phyloP scores from a whole-genome alignment of 1,140 invertebrate species.

The Drosophila lacertosa region DNA sequence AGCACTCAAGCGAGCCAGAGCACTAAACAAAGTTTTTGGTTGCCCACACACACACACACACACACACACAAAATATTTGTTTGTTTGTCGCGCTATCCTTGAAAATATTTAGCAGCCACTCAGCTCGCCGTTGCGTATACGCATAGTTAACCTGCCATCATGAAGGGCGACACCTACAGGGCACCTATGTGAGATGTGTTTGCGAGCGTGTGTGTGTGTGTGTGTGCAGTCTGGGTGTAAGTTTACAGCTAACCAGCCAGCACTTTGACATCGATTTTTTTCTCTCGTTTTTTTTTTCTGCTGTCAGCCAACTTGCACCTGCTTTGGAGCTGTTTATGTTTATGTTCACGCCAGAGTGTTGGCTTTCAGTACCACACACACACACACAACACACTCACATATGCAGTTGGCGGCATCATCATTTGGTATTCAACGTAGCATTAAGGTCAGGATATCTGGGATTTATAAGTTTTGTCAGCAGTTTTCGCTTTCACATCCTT shows the following conservation, averaged over 20 bases:
- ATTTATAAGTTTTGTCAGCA: conserved; percentile 81
- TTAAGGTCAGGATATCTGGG: conserved; percentile 82
- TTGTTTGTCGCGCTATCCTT: conserved; percentile 69
- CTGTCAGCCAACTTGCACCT: conserved; percentile 51
- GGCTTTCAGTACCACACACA: conserved; percentile 50
- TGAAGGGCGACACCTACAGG: conserved; percentile 63
- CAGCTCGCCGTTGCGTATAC: conserved; percentile 69
- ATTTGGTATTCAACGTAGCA: conserved; percentile 78
- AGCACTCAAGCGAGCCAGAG: conserved; percentile 44
- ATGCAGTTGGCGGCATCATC: conserved; percentile 54
- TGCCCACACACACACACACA: conserved; percentile 14
- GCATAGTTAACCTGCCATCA: conserved; percentile 75
- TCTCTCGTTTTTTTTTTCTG: conserved; percentile 21
- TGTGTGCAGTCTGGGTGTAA: conserved; percentile 32
- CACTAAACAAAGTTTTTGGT: conserved; percentile 69
- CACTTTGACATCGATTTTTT: conserved; percentile 76
- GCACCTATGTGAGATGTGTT: conserved; percentile 43
- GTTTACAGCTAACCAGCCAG: conserved; percentile 61
- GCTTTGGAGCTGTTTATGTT: conserved; percentile 65
- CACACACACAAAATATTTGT: conserved; percentile 42
- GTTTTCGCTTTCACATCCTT: conserved; percentile 54
- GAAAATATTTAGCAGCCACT: conserved; percentile 79
- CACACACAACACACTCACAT: conserved; percentile 16
- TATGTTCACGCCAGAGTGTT: conserved; percentile 61
- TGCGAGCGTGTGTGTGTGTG: background rate